A percentile compares a stretch with the other conserved stretches of the same genome.
phyloP scores from a whole-genome alignment of 2,888 invertebrate species.

The Phymatocera aterrima region DNA sequence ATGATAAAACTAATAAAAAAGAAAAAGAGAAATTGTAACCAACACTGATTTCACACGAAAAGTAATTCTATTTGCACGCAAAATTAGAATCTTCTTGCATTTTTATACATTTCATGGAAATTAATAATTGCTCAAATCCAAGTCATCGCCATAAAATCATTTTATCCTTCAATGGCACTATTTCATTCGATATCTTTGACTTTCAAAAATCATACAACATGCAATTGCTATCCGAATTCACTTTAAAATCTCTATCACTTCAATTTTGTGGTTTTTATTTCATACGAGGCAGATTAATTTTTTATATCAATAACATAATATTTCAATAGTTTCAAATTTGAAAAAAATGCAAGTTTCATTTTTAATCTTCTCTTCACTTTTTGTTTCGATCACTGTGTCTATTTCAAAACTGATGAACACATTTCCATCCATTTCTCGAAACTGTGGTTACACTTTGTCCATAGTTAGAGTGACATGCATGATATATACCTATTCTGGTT shows the following conservation, averaged over 20 bases:
- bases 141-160: not conserved
- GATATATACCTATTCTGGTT: no score
- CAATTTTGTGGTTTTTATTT: not conserved
- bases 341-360: no score
- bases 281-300: not conserved
- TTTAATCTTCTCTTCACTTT: no score
- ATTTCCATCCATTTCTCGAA: no score
- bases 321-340: no score
- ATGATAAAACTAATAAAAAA: not conserved
- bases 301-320: no score
- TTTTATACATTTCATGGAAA: not conserved
- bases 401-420: no score
- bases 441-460: no score
- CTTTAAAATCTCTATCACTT: not conserved
- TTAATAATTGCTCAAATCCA: not conserved
- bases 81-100: not conserved
- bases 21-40: not conserved
- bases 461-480: no score
- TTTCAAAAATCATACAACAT: not conserved
- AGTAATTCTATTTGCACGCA: not conserved
- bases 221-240: not conserved
- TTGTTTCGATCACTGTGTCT: no score
- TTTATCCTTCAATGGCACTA: slow-evolving; percentile 10
- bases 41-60: not conserved
- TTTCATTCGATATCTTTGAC: not conserved